Conservation (phyloP, 2,113 vertebrate species). For the Sorex fumeus region DNA sequence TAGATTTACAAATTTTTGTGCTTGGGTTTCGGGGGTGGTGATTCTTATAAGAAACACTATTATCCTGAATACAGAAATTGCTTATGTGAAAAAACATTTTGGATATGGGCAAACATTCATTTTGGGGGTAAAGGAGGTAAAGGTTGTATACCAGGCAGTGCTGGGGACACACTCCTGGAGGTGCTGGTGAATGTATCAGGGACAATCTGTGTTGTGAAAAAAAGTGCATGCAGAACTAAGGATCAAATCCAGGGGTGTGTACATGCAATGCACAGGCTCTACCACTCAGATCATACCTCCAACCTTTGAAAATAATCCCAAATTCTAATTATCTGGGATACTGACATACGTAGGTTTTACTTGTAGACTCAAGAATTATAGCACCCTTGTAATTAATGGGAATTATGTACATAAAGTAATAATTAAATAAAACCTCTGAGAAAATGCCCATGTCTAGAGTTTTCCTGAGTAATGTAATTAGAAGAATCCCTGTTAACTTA, state of each 20-base stretch:
- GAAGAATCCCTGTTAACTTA: not conserved
- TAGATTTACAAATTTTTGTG: no score
- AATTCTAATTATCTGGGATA: constrained; percentile 4
- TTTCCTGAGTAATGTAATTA: not conserved
- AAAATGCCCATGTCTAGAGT: not conserved
- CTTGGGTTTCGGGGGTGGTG: no score
- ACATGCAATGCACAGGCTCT: not conserved
- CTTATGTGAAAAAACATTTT: not conserved
- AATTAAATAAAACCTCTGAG: not conserved
- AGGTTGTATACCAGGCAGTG: no score
- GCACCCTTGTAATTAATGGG: not conserved
- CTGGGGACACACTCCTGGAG: no score
- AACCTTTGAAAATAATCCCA: not conserved
- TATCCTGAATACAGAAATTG: constrained; percentile 18
- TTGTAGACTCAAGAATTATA: not conserved
- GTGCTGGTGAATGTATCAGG: no score
- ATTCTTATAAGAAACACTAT: no score
- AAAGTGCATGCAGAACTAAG: no score
- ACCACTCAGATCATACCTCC: not conserved
- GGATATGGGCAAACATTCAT: no score
- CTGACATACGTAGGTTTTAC: not conserved
- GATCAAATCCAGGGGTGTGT: no score
- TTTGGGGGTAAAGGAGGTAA: no score
- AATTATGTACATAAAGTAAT: not conserved
- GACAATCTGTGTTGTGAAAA: no score